phyloP scores from a whole-genome alignment of 2,888 invertebrate genomes.

The Cephus sareptanus region DNA sequence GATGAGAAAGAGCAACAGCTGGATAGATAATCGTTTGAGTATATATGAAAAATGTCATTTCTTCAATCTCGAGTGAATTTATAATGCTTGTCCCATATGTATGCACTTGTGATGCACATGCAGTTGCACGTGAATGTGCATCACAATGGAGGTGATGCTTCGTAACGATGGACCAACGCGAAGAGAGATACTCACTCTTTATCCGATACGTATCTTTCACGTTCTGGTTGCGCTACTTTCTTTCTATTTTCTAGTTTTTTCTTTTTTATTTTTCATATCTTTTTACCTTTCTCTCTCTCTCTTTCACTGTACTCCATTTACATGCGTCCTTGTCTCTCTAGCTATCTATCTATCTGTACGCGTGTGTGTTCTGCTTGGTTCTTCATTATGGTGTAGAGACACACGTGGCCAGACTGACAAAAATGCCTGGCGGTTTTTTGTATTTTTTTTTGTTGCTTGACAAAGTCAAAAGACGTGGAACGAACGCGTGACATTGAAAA shows the following conservation, averaged over 20 bases:
- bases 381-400: conserved; percentile 26
- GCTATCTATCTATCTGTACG: neutral
- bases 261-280: neutral
- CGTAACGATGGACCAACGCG: conserved; percentile 18
- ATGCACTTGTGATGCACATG: neutral
- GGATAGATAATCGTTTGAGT: neutral
- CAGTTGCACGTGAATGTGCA: conserved; percentile 11
- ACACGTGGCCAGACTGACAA: conserved; percentile 59
- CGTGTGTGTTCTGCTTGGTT: neutral
- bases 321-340: neutral
- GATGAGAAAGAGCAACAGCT: neutral
- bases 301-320: neutral
- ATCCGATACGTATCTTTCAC: neutral
- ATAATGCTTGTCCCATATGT: neutral
- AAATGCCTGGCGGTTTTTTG: conserved; percentile 38
- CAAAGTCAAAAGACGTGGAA: neutral
- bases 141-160: neutral
- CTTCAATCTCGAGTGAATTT: neutral
- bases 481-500: neutral
- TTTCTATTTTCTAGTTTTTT: neutral
- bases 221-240: neutral
- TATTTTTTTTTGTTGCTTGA: neutral
- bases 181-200: conserved; percentile 5
- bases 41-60: neutral
- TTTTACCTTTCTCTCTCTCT: neutral